Conservation (phyloP, 2,888 invertebrate genomes). For the Girardia tigrina region DNA sequence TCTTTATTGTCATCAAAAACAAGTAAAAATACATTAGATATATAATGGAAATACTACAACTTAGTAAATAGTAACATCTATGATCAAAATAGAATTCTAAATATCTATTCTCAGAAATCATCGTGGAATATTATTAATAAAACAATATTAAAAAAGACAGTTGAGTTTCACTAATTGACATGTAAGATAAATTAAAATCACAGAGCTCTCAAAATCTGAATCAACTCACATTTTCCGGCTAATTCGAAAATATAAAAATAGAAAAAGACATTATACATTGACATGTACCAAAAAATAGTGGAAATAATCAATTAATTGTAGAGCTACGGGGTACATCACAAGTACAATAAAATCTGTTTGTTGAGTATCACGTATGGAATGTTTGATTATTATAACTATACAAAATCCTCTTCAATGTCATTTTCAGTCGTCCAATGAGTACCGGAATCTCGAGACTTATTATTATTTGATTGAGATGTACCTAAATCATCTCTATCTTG, state of each 20-base stretch:
- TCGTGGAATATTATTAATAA: slow-evolving; percentile 17
- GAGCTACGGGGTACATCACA: slow-evolving; percentile 9
- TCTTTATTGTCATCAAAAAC: background rate
- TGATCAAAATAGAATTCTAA: slow-evolving; percentile 23
- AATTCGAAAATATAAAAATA: slow-evolving; percentile 12
- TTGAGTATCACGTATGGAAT: slow-evolving; percentile 18
- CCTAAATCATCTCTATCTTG: background rate
- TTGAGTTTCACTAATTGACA: slow-evolving; percentile 4
- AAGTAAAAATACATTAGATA: slow-evolving; percentile 23
- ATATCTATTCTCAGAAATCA: slow-evolving; percentile 23
- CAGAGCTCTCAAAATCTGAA: background rate
- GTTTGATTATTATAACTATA: slow-evolving; percentile 23
- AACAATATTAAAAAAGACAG: slow-evolving; percentile 14
- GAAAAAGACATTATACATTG: background rate
- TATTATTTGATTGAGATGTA: background rate
- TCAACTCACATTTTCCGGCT: background rate
- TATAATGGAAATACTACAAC: slow-evolving; percentile 18
- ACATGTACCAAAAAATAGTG: slow-evolving; percentile 18
- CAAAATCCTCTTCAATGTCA: slow-evolving; percentile 11
- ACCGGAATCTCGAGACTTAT: background rate
- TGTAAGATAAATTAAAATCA: background rate
- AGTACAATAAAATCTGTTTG: slow-evolving; percentile 15
- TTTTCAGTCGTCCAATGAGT: background rate
- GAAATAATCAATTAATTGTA: slow-evolving; percentile 20
- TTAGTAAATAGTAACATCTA: slow-evolving; percentile 23